Percentiles rank a stretch among this genome's conserved stretches.
These are phyloP conservation scores for Gallinago jamesoni DNA, from an alignment of 2,113 vertebrate species.

Conservation along the genomic window DNA sequence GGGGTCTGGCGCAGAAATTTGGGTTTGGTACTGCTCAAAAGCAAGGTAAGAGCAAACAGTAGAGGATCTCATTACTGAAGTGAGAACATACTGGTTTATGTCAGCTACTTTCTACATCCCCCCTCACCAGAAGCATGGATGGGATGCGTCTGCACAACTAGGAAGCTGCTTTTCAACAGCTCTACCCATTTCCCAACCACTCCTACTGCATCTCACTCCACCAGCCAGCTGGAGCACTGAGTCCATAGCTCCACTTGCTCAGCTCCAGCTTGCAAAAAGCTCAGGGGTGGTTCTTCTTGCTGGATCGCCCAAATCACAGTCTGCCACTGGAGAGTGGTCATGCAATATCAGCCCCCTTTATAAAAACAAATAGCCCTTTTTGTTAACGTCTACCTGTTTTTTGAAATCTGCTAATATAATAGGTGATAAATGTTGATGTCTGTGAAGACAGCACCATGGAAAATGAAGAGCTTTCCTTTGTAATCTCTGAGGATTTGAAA, in stretches of 20 bases:
- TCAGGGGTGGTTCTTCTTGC: not conserved
- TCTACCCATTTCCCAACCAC: not conserved
- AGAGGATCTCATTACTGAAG: not conserved
- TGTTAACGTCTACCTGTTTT: not conserved
- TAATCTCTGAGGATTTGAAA: not conserved
- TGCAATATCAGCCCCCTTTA: not conserved
- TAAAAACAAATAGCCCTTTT: not conserved
- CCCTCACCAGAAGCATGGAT: not conserved
- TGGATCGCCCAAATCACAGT: not conserved
- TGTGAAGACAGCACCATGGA: not conserved
- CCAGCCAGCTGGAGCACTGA: fast-evolving
- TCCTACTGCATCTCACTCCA: not conserved
- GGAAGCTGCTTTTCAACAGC: not conserved
- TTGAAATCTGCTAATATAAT: not conserved
- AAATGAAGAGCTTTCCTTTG: not conserved
- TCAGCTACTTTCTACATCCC: not conserved
- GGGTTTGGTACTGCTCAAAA: not conserved
- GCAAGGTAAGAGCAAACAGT: not conserved
- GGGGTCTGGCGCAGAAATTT: not conserved
- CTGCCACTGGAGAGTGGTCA: not conserved
- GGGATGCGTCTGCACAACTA: too few species aligned
- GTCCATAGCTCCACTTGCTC: fast-evolving
- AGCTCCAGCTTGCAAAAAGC: not conserved
- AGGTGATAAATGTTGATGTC: not conserved
- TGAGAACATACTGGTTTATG: not conserved